Evolutionary conservation across 2,797 vertebrate genomes (phyloP), one percentile per base, ranked within the genome.

Genomic region (Acridotheres tristis): DNA sequence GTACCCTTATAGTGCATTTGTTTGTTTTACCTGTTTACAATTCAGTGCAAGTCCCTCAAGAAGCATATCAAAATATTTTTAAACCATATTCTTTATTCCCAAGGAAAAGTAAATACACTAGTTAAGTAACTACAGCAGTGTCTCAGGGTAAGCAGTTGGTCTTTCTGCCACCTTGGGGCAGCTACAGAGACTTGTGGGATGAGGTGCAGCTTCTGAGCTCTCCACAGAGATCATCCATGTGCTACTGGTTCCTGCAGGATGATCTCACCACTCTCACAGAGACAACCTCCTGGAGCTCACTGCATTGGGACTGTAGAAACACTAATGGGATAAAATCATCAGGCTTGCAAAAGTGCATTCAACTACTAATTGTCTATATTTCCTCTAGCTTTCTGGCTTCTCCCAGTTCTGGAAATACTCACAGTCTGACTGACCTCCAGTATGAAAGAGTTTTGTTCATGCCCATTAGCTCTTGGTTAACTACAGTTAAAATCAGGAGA

Each of bases 121-220:
- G 10, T 53, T 84, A 61, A 48, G 9, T 22, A 74, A 69, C 38
- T 4, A 18, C 6, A 81, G 66, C 42, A 72, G 22, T 9, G 16
- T 47, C 20, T 67, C 57, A 55, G 27, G 43, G 8, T 40, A 75
- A 66, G 29, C 29, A 36, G 7, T 1, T 36, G 67, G 50, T 69
- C 15, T 20, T 76, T 62, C 57, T 88, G 58, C 29, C 29, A 73
- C 19, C 25, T 40, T 0, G 0, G 34, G 15, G 68, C 57, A 88
- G 51, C 18, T 75, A 13, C 1, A 4, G 17, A 54, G 54, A 48
- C 6, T 5, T 1, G 2, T 3, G 9, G 4, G 3, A 22, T 25
- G n/a, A 53, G 38, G 14, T 18, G 36, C 42, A 62, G n/a, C 50
- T 85, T 38, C 48, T 0, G 1, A 54, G 62, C 20, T 83, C 25